Base-by-base conservation (phyloP, 2,888 invertebrate genomes). In the Ectemnius lituratus region DNA sequence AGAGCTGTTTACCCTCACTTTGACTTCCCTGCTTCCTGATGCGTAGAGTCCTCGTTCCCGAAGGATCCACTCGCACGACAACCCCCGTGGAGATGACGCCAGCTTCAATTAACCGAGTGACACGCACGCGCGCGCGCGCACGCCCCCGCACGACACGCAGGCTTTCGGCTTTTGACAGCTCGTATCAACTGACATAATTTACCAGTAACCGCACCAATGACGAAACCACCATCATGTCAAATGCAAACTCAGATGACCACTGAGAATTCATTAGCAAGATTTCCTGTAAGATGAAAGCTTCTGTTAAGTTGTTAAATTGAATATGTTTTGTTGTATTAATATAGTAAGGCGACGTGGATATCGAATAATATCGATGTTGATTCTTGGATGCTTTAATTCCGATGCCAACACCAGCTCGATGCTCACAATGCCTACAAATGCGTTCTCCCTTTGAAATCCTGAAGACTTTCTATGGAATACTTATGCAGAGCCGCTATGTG, bases 91-190 rank as follows among this genome's bases (percentile, higher is more conserved):
- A 65, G 69, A 69, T 63, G 66, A 69, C 69, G 66, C 63, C 68
- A 16, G 75, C 60, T 76, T 73, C 69, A 69, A 75, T 75, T 75
- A 75, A 62, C 66, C 68, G 49, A 62, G 56, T 66, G 66, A 73
- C 62, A 45, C n/a, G 13, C 57, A 37, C 37, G 23, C 11, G 37
- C 37, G 11, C 37, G 23, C 11, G 37, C 37, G 11, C 62, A 45
- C n/a, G 13, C 57, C 37, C 37, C 2, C 11, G 37, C 37, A 8
- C 52, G 20, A 72, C 68, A 37, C 65, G 56, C 59, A 6, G 16
- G 46, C 37, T 60, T 62, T 57, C 57, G 28, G 64, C 45, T 73
- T 71, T 61, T 71, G 67, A 67, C 71, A 49, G 20, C 20, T 28
- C 11, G 2, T 11, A 20, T 74, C 63, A 67, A 27, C 5, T 37